These are phyloP conservation scores for Dasypus novemcinctus DNA, from an alignment of 2,113 vertebrate species.

Conservation along the genomic window DNA sequence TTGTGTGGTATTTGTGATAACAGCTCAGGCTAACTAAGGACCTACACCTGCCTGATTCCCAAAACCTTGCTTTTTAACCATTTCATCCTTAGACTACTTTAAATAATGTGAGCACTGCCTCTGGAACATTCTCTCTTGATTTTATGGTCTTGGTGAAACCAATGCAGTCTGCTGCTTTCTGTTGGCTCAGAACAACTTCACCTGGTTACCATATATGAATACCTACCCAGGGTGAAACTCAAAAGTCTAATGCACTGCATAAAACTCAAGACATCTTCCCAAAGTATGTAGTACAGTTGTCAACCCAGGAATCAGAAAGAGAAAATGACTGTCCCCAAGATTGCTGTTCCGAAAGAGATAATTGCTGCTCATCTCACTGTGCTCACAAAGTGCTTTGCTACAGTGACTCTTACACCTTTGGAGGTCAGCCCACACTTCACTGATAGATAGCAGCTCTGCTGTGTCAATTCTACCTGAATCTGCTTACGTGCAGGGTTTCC, in stretches of 20 bases:
- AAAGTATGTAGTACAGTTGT: not conserved
- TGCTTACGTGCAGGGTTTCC: conserved; percentile 71
- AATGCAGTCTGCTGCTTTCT: not conserved
- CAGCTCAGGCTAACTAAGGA: too few relatives aligned
- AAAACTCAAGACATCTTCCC: not conserved
- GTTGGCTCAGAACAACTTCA: not conserved
- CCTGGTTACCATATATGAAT: not conserved
- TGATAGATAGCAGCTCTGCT: conserved; percentile 72
- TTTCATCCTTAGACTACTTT: not conserved
- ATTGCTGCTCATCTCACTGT: conserved; percentile 74
- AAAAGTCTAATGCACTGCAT: not conserved
- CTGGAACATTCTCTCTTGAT: not conserved
- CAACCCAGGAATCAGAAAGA: conserved; percentile 53
- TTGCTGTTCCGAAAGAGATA: conserved; percentile 60
- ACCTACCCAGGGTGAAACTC: not conserved
- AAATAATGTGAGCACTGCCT: not conserved
- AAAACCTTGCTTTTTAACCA: not conserved
- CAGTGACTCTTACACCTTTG: conserved; percentile 66
- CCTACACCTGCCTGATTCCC: not conserved
- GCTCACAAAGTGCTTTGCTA: conserved; percentile 76
- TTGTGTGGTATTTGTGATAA: too few relatives aligned
- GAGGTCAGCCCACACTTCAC: conserved; percentile 70
- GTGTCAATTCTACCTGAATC: conserved; percentile 71
- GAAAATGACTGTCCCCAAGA: conserved; percentile 65
- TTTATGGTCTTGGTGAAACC: not conserved